Percentiles rank a stretch among this genome's conserved stretches.
Conservation (phyloP, 1,140 invertebrate genomes). For the Frieseomelitta varia region DNA sequence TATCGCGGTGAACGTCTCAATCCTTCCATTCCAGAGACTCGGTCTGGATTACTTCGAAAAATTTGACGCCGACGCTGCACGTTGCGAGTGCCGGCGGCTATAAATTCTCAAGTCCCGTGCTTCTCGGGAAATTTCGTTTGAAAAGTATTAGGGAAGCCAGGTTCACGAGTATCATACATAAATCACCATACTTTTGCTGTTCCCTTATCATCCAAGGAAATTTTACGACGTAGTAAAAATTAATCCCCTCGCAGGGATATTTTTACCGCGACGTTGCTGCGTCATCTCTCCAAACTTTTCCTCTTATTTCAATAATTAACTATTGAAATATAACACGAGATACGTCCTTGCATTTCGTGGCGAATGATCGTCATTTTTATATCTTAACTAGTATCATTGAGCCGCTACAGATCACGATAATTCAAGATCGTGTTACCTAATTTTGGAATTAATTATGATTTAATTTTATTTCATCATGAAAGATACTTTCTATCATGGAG, state of each 20-base stretch:
- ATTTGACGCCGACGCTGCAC: conserved; percentile 14
- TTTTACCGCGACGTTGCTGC: neutral
- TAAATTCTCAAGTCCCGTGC: conserved; percentile 34
- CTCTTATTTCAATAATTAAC: conserved; percentile 33
- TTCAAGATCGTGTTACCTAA: too few relatives aligned
- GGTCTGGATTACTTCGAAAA: conserved; percentile 32
- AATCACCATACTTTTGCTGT: conserved; percentile 42
- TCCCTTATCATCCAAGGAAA: conserved; percentile 31
- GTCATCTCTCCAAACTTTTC: conserved; percentile 8
- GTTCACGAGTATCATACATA: conserved; percentile 43
- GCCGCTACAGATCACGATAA: too few relatives aligned
- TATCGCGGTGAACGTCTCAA: neutral
- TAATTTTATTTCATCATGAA: too few relatives aligned
- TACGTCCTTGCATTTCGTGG: neutral
- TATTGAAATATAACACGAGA: conserved; percentile 8
- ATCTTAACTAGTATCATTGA: too few relatives aligned
- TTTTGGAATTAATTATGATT: too few relatives aligned
- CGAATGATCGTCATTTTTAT: neutral
- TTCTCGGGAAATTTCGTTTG: conserved; percentile 47
- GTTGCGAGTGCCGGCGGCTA: neutral
- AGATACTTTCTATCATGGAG: too few relatives aligned
- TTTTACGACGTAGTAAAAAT: conserved; percentile 48
- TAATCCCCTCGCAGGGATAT: conserved; percentile 27
- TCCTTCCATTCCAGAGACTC: neutral
- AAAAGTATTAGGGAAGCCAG: conserved; percentile 44